Evolutionary conservation across 2,113 vertebrate genomes (phyloP).

Genomic region (Centropus unirufus): DNA sequence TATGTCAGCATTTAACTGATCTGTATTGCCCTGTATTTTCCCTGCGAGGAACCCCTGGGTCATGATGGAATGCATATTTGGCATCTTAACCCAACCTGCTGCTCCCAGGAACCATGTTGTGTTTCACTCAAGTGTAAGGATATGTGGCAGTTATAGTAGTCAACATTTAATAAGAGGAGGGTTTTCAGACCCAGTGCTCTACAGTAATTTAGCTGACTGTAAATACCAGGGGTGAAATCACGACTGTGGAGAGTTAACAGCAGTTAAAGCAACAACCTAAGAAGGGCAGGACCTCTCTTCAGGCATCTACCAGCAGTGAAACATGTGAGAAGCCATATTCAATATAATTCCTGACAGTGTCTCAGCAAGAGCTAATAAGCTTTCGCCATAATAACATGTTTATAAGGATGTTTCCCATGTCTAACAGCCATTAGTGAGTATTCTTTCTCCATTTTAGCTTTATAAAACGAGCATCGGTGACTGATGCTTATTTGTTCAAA

Average conservation of each 20-base stretch:
- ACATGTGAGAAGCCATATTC: not conserved
- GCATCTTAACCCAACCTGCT: not conserved
- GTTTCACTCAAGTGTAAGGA: not conserved
- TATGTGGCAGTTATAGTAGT: not conserved
- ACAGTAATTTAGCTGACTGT: slow-evolving; percentile 19
- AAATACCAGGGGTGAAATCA: slow-evolving; percentile 10
- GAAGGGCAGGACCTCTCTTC: not conserved
- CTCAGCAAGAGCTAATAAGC: not conserved
- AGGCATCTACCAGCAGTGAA: not conserved
- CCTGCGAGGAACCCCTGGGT: not conserved
- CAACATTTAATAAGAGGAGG: not conserved
- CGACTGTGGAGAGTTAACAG: not conserved
- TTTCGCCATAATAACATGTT: not conserved
- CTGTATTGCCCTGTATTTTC: not conserved
- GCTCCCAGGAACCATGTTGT: not conserved
- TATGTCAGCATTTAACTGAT: not conserved
- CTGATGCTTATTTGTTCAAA: not conserved
- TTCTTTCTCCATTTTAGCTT: not conserved
- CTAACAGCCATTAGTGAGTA: not conserved
- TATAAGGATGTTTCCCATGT: not conserved
- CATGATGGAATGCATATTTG: not conserved
- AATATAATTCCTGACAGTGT: not conserved
- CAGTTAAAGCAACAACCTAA: not conserved
- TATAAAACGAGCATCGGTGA: not conserved
- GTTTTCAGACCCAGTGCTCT: not conserved